Conservation (phyloP, 2,888 invertebrate species). For the Leucophenga montana region DNA sequence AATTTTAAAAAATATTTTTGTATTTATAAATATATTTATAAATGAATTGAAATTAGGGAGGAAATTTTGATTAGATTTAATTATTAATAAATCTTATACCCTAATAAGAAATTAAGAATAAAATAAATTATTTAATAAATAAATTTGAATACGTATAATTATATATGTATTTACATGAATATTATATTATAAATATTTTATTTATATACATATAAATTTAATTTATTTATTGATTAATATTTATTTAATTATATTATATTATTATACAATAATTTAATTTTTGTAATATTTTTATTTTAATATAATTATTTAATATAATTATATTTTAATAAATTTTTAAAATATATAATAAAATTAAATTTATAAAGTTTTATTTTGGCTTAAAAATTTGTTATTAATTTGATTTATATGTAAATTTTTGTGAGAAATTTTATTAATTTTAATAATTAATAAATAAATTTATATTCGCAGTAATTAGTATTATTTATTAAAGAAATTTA, state of each 20-base stretch:
- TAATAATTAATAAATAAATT: conserved; percentile 69
- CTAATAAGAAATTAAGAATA: conserved; percentile 25
- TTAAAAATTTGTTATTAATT: conserved; percentile 74
- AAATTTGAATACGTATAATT: too few species aligned
- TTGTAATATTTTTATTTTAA: conserved; percentile 8
- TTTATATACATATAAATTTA: too few species aligned
- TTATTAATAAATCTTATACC: conserved; percentile 18
- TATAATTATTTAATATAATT: conserved; percentile 24
- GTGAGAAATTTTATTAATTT: conserved; percentile 72
- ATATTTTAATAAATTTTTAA: background rate
- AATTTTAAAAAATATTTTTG: too few species aligned
- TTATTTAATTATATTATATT: too few species aligned
- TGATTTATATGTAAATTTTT: conserved; percentile 77
- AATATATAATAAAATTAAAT: conserved; percentile 13
- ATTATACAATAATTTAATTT: too few species aligned
- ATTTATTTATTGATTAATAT: too few species aligned
- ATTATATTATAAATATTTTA: too few species aligned
- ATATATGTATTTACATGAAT: too few species aligned
- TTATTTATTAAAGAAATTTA: conserved; percentile 78
- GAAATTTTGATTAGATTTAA: conserved; percentile 17
- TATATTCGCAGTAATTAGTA: conserved; percentile 74
- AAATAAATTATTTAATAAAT: background rate
- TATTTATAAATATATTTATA: conserved; percentile 13
- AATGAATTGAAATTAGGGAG: too few species aligned
- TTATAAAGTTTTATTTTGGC: conserved; percentile 74